phyloP scores from a whole-genome alignment of 2,888 invertebrate genomes.

The Conistra vaccinii region DNA sequence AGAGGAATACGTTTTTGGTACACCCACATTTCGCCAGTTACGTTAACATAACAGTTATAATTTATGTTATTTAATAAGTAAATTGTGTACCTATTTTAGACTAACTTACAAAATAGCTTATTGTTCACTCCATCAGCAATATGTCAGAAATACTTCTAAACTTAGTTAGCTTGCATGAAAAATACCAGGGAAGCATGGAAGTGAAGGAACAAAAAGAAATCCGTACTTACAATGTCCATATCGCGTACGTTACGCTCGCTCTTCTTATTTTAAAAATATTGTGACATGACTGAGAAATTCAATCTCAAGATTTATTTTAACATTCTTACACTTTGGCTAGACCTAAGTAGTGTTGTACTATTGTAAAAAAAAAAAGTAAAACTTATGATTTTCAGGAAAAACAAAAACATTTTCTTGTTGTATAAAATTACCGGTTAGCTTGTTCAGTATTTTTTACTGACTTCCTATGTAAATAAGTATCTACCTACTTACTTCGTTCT shows the following conservation, averaged over 20 bases:
- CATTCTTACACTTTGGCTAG: too few relatives aligned
- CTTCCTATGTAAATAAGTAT: neutral
- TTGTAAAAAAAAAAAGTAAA: neutral
- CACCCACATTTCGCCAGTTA: neutral
- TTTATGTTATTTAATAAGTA: too few relatives aligned
- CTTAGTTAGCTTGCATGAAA: constrained; percentile 25
- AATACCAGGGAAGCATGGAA: constrained; percentile 31
- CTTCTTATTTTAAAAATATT: constrained; percentile 20
- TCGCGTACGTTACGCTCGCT: neutral
- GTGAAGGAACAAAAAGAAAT: constrained; percentile 22
- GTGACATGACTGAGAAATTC: neutral
- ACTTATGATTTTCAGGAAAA: neutral
- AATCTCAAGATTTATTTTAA: neutral
- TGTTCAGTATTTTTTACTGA: neutral
- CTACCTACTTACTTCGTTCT: neutral
- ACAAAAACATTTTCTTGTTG: neutral
- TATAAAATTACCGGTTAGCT: neutral
- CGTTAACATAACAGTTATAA: neutral
- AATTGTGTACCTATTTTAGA: too few relatives aligned
- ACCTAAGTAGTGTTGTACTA: neutral
- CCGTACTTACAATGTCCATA: constrained; percentile 18
- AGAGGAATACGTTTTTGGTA: neutral
- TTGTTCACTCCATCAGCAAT: neutral
- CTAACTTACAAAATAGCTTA: neutral
- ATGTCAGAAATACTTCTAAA: constrained; percentile 18